Conservation (phyloP, 2,888 invertebrate genomes). For the Oxyscelio sp. region DNA sequence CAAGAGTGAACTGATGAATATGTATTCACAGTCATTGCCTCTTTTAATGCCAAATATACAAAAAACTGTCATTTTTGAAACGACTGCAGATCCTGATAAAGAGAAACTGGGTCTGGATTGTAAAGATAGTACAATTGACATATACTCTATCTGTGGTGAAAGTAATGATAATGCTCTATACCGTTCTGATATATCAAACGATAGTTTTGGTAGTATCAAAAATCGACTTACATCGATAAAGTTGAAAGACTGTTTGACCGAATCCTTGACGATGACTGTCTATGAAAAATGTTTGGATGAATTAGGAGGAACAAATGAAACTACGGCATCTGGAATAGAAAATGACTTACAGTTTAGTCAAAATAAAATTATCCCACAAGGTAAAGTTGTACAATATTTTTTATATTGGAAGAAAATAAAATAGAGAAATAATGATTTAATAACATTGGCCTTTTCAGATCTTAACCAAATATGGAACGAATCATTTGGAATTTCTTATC, state of each 20-base stretch:
- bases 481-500: slow-evolving; percentile 8
- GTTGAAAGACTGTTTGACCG: not conserved
- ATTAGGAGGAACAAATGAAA: not conserved
- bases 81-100: not conserved
- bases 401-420: too few relatives aligned
- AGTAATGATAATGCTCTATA: slow-evolving; percentile 31
- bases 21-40: too few relatives aligned
- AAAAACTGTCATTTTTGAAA: not conserved
- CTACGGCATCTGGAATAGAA: not conserved
- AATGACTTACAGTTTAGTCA: not conserved
- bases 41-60: too few relatives aligned
- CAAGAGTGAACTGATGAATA: too few relatives aligned
- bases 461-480: slow-evolving; percentile 11
- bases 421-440: too few relatives aligned
- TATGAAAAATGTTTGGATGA: too few relatives aligned
- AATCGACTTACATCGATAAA: not conserved
- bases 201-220: slow-evolving; percentile 23
- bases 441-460: not conserved
- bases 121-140: slow-evolving; percentile 16
- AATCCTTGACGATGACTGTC: not conserved
- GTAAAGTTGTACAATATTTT: not conserved
- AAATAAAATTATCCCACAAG: not conserved
- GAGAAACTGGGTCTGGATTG: not conserved
- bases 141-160: slow-evolving; percentile 23
- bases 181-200: slow-evolving; percentile 25